Base-by-base conservation (phyloP, 2,888 invertebrate species). In the Eupithecia dodoneata region DNA sequence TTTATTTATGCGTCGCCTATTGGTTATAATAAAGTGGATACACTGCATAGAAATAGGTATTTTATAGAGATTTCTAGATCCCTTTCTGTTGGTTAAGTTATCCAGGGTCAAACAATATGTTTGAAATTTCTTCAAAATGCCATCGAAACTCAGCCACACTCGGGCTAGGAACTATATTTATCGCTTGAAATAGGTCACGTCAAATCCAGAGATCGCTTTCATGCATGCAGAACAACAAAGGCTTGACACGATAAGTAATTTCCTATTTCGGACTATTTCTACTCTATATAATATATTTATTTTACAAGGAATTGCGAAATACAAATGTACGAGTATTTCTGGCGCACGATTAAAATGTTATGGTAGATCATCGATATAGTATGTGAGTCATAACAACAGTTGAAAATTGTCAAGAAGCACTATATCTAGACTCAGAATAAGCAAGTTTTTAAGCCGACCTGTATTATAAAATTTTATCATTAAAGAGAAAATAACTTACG, bases 131-230 rank as follows among this genome's bases (percentile, higher is more conserved):
- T 30, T 18, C 4, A 59, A 18, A 59, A 3, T 9, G 18, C 55
- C 18, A 18, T 30, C 10, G 59, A 18, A 59, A 59, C 18, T 59
- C 59, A 59, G 9, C 59, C 18, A 30, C 10, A 59, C 18, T 59
- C 18, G 18, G 3, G 59, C 18, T 59, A 18, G 59, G 59, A 18
- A 49, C 49, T 41, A 71, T 15, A 15, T 71, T 13, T 45, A 49
- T 49, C 15, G 42, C 42, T 55, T 42, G 52, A 71, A 49, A 52
- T 71, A 52, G 71, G 71, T 71, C 71, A 55, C 42, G 55, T 71
- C 71, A 71, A 49, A 55, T 71, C 10, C 52, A 71, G 59, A 59
- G 59, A 59, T 59, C 18, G 18, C 59, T 18, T 59, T 59, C 18
- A 10, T 18, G 18, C 59, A 55, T 59, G 59, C n/a, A 18, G 9